Conservation (phyloP, 1,140 invertebrate species). For the Mycetomoellerius zeteki region DNA sequence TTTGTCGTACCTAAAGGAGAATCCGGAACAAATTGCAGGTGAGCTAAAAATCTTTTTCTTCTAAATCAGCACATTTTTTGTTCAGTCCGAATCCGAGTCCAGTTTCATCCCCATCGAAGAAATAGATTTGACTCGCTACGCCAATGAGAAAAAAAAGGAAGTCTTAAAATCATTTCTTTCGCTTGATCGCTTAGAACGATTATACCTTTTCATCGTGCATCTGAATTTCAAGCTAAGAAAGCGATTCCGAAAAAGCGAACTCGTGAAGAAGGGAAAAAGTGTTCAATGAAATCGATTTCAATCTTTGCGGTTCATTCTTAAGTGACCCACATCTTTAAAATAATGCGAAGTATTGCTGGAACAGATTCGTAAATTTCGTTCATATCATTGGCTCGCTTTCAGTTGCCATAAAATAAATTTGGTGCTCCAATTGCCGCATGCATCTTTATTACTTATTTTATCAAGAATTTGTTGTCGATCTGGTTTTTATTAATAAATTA, state of each 20-base stretch:
- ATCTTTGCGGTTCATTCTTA: conserved; percentile 28
- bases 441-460: not conserved
- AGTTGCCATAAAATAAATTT: conserved; percentile 24
- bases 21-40: conserved; percentile 83
- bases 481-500: conserved; percentile 5
- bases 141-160: conserved; percentile 32
- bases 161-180: conserved; percentile 60
- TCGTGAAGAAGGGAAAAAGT: not conserved
- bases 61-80: conserved; percentile 68
- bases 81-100: conserved; percentile 37
- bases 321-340: conserved; percentile 56
- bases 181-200: conserved; percentile 63
- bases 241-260: conserved; percentile 32
- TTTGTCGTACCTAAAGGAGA: conserved; percentile 84
- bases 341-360: conserved; percentile 13
- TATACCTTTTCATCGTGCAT: conserved; percentile 59
- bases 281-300: conserved; percentile 37
- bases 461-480: not conserved
- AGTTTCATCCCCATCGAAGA: conserved; percentile 29
- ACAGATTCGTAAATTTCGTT: conserved; percentile 23
- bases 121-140: conserved; percentile 47
- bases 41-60: conserved; percentile 49
- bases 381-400: conserved; percentile 38
- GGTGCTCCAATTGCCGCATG: conserved; percentile 4
- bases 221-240: conserved; percentile 48